Evolutionary conservation across 1,140 invertebrate species (phyloP).

Genomic region (Bilobella aurantiaca): DNA sequence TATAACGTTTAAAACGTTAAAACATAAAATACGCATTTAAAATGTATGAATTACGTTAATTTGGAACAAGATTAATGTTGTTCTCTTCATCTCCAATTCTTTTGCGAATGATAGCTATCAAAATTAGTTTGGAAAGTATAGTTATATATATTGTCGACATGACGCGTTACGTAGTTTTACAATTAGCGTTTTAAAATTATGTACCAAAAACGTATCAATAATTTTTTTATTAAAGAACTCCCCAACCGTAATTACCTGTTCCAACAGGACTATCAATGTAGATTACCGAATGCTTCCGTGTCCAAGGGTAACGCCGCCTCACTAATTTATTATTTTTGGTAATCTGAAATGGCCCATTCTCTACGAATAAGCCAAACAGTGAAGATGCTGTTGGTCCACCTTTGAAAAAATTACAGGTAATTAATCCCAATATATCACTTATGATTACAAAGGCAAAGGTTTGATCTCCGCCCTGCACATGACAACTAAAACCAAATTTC

Average conservation of each 20-base stretch:
- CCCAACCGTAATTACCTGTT: constrained; percentile 36
- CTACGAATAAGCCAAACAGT: constrained; percentile 46
- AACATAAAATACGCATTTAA: too few relatives aligned
- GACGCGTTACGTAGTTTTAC: background rate
- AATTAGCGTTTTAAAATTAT: background rate
- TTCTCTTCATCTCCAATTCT: too few relatives aligned
- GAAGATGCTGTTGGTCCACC: constrained; percentile 47
- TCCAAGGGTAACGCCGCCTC: constrained; percentile 41
- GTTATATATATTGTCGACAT: background rate
- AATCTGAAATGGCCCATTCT: constrained; percentile 44
- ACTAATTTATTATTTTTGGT: constrained; percentile 38
- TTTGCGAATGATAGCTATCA: too few relatives aligned
- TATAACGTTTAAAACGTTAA: too few relatives aligned
- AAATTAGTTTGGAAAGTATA: background rate
- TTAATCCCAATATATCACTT: too few relatives aligned
- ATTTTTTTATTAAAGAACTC: too few relatives aligned
- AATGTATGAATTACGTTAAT: too few relatives aligned
- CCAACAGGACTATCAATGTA: constrained; percentile 49
- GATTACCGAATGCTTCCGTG: constrained; percentile 42
- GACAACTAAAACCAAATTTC: too few relatives aligned
- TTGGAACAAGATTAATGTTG: too few relatives aligned
- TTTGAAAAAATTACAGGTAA: background rate
- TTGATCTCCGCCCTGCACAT: too few relatives aligned
- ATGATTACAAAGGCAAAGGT: too few relatives aligned
- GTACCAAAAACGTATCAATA: too few relatives aligned